phyloP scores from a whole-genome alignment of 2,888 invertebrate genomes.

The Embidobia sp. region DNA sequence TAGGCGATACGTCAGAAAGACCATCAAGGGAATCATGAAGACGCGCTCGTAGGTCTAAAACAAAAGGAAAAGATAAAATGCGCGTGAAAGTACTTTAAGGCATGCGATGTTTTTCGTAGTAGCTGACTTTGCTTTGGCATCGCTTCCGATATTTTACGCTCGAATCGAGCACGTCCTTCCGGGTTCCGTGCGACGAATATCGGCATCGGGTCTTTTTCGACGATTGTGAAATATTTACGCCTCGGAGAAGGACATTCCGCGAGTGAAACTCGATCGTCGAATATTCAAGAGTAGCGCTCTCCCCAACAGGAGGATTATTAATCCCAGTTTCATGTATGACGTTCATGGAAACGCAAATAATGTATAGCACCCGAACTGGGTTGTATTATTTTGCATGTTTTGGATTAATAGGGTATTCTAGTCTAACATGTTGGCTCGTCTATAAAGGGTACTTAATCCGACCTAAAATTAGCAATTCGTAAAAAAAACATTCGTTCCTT shows the following conservation, averaged over 20 bases:
- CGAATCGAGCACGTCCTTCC: constrained; percentile 60
- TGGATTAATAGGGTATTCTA: constrained; percentile 46
- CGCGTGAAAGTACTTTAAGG: constrained; percentile 20
- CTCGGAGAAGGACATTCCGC: constrained; percentile 47
- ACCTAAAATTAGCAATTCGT: constrained; percentile 26
- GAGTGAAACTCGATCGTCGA: constrained; percentile 54
- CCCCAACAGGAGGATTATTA: constrained; percentile 40
- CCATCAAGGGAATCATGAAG: constrained; percentile 26
- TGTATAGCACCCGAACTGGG: constrained; percentile 35
- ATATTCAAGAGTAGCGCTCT: constrained; percentile 51
- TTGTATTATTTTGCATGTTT: constrained; percentile 50
- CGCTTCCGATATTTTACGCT: constrained; percentile 53
- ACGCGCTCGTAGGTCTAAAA: constrained; percentile 22
- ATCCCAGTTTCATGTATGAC: constrained; percentile 46
- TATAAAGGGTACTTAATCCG: constrained; percentile 37
- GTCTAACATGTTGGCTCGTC: constrained; percentile 26
- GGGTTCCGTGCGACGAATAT: constrained; percentile 64
- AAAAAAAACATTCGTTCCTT: too few relatives aligned
- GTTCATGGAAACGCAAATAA: constrained; percentile 34
- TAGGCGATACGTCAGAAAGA: constrained; percentile 37
- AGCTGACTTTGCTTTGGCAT: constrained; percentile 47
- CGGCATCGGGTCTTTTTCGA: constrained; percentile 31
- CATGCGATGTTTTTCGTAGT: constrained; percentile 29
- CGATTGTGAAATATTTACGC: constrained; percentile 63
- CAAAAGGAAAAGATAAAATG: constrained; percentile 32